phyloP scores from a whole-genome alignment of 2,888 invertebrate species.

The Horisme vitalbata region DNA sequence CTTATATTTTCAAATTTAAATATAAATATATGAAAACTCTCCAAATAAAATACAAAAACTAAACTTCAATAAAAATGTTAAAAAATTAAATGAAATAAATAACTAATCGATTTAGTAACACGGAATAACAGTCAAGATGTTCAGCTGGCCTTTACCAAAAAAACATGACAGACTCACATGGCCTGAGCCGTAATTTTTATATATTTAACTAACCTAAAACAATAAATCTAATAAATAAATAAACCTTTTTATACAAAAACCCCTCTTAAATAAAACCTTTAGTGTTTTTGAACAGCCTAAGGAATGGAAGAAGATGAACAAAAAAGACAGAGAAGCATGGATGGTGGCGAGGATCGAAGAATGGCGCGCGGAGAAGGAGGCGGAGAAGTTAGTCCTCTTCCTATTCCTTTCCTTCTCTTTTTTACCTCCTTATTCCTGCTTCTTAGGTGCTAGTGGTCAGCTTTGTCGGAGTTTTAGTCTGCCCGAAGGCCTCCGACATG shows the following conservation, averaged over 20 bases:
- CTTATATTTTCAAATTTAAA: neutral
- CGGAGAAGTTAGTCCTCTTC: conserved; percentile 64
- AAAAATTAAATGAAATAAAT: neutral
- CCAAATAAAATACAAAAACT: neutral
- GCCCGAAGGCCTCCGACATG: too few species aligned
- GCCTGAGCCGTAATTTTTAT: conserved; percentile 18
- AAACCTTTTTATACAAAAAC: neutral
- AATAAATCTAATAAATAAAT: neutral
- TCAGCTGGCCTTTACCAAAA: neutral
- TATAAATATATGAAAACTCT: neutral
- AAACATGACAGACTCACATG: neutral
- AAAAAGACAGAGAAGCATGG: conserved; percentile 64
- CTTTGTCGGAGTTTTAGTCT: too few species aligned
- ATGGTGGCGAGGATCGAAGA: conserved; percentile 60
- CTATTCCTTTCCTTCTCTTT: conserved; percentile 5
- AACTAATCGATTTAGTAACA: neutral
- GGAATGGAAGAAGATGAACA: conserved; percentile 70
- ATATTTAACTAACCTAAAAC: neutral
- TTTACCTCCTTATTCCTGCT: neutral
- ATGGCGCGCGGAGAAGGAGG: conserved; percentile 62
- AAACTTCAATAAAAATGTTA: neutral
- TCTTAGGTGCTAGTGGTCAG: too few species aligned
- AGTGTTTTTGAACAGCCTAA: conserved; percentile 56
- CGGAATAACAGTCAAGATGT: conserved; percentile 9
- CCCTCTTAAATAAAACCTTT: conserved; percentile 19